phyloP scores from a whole-genome alignment of 2,797 vertebrate species.

The Leuciscus waleckii region DNA sequence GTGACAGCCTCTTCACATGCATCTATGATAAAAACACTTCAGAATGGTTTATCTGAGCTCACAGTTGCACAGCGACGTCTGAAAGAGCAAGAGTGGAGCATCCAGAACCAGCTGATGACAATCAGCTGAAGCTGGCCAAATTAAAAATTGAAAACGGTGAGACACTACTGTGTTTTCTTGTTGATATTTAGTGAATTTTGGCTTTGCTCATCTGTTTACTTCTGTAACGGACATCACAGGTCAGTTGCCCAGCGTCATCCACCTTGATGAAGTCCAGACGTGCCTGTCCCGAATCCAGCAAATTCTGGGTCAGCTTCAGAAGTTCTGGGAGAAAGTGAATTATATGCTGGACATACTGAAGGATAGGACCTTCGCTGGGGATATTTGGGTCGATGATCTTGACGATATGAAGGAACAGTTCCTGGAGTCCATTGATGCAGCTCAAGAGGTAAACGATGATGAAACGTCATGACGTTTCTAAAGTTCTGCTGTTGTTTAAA shows the following conservation, averaged over 20 bases:
- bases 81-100: neutral
- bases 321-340: neutral
- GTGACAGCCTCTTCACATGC: too few species aligned
- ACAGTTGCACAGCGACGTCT: accelerated
- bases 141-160: neutral
- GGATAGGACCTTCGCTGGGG: neutral
- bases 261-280: neutral
- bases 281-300: neutral
- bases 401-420: neutral
- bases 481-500: neutral
- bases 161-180: neutral
- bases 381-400: neutral
- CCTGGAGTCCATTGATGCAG: neutral
- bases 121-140: neutral
- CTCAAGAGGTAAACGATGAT: neutral
- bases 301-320: neutral
- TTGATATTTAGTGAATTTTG: neutral
- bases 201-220: neutral
- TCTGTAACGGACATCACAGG: neutral
- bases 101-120: conserved; percentile 24
- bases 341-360: neutral
- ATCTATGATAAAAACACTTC: neutral
- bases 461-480: neutral
- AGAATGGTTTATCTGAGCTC: neutral
- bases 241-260: neutral